Conservation (phyloP, 2,113 vertebrate genomes). For the Actenoides hombroni region DNA sequence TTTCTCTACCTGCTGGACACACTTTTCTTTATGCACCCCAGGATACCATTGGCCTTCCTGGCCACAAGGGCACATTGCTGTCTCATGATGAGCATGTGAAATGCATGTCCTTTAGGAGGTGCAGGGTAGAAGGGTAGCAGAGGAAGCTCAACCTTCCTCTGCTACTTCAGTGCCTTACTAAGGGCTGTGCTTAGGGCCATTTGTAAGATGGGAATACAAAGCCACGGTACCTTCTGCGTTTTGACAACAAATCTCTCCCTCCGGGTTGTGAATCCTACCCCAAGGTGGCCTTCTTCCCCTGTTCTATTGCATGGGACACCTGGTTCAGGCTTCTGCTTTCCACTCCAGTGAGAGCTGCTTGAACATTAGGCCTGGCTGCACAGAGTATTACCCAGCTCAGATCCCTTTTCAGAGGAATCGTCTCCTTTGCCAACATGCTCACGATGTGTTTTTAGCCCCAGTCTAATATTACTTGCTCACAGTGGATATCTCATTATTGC, state of each 20-base stretch:
- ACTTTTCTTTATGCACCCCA: too few relatives aligned
- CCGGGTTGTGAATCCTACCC: background rate
- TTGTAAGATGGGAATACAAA: background rate
- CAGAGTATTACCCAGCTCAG: background rate
- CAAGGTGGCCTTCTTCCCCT: background rate
- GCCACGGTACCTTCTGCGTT: background rate
- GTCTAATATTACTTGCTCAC: background rate
- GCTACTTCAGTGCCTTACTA: background rate
- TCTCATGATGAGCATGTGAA: background rate
- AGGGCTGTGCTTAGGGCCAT: background rate
- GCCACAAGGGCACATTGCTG: too few relatives aligned
- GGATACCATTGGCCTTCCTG: too few relatives aligned
- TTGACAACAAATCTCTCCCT: background rate
- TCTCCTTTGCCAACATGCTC: background rate
- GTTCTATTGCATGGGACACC: background rate
- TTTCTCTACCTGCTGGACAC: too few relatives aligned
- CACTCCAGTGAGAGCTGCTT: background rate
- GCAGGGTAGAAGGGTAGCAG: background rate
- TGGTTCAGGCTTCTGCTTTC: background rate
- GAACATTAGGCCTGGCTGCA: background rate
- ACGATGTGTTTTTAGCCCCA: background rate
- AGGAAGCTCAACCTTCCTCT: background rate
- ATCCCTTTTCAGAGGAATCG: background rate
- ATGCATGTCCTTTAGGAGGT: background rate
- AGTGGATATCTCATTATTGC: slow-evolving; percentile 14